Base-by-base conservation (phyloP, 1,140 invertebrate genomes). In the Cyclina sinensis region DNA sequence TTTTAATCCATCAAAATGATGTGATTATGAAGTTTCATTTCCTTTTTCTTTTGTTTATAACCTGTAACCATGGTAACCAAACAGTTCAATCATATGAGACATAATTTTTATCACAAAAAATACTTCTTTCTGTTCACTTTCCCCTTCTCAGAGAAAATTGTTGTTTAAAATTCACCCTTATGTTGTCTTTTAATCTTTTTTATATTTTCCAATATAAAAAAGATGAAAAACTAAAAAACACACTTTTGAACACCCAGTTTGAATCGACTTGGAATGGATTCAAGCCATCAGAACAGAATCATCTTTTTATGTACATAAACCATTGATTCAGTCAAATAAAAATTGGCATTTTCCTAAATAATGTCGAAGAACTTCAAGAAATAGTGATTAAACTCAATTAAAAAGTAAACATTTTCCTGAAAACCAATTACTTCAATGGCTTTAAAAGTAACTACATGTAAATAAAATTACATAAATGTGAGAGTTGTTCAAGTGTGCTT, bases 21-120 rank as follows among this genome's bases (percentile, higher is more conserved):
- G 43, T 62, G 21, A 82, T 65, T 82, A 82, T 82, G 37, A 82
- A 43, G 80, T 81, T 62, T 62, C 54, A 81, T 81, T 81, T 81
- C 78, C 48, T 27, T 81, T 43, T 54, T 68, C 57, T 37, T 43
- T 62, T 82, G 62, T 82, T 82, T 62, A 82, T 68, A 82, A 54
- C 24, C 37, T 24, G 62, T 82, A 48, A n/a, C 80, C 37, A 82
- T 82, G 80, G 80, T 21, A 82, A 82, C 62, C 21, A 74, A 51
- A 65, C 65, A 43, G 54, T 82, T 68, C 78, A 81, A 57, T 81
- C 48, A 62, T 81, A 62, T 81, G 51, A 39, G 78, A 62, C 12
- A 48, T 81, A 21, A 37, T 48, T 35, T 48, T 48, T 70, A 70
- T 70, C 16, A 37, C 35, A n/a, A 18, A 70, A 70, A 18, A 35